Evolutionary conservation across 92 coral and sea anemone genomes (phyloP), one percentile per base, ranked within the genome.

Genomic region (Desmophyllum pertusum): DNA sequence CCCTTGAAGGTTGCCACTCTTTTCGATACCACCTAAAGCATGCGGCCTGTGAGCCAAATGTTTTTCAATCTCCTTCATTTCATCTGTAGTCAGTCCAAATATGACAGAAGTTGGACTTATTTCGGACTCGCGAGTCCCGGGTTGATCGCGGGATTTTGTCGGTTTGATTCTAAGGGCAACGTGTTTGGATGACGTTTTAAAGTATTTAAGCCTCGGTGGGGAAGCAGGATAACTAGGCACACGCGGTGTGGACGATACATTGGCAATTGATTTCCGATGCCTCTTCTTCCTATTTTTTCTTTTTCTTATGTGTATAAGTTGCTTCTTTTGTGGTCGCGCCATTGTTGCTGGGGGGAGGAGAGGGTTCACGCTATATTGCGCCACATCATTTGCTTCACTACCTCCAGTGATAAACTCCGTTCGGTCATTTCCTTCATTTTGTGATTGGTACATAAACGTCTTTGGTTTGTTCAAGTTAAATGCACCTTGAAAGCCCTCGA

Each of bases 41-140:
- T 29, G 70, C 15, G 71, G 43, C 30, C 35, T 76, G 57, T 82
- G 86, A 43, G 86, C 36, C 70, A 82, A 17, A 36, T 82, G 86
- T n/a, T 61, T 82, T 55, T 82, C 86, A 55, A 82, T 70, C 37
- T 82, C 86, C 30, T 72, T 82, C 86, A 82, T 82, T 15, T 82
- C 86, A 39, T 71, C 72, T 27, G 69, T 41, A 6, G 86, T 82
- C 48, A 82, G 61, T n/a, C 86, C 86, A 82, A 82, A 82, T 71
- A 82, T 82, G 6, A 82, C 79, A 27, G 86, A 82, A 25, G 86
- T 53, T 18, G 86, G 86, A 41, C 79, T 82, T 71, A 82, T 82
- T 29, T 82, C 86, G 41, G 86, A 82, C n/a, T 82, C 86, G 40
- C 86, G 70, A 43, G 79, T 72, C 61, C 70, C 86, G 3, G 70